Percentiles rank a stretch among this genome's conserved stretches.
Evolutionary conservation across 2,797 vertebrate species (phyloP).

Genomic region (Rhinella marina): DNA sequence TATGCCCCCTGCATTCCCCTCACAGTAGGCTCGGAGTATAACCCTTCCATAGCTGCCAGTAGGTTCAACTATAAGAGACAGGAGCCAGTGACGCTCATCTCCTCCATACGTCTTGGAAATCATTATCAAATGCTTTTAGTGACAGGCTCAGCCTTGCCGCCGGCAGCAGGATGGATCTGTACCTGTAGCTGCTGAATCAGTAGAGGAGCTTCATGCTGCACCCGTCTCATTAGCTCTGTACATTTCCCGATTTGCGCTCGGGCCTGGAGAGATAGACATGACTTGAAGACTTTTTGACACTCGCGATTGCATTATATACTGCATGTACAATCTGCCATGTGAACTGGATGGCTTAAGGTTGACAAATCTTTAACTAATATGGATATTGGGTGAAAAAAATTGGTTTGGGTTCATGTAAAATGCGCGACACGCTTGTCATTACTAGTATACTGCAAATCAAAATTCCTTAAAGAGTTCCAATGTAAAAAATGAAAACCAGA

Average conservation of each 20-base stretch:
- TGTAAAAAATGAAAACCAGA: too few species aligned
- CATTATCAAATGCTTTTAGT: background rate
- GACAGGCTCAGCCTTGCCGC: conserved; percentile 8
- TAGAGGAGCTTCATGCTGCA: background rate
- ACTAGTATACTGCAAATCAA: background rate
- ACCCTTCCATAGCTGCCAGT: background rate
- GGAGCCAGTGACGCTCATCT: background rate
- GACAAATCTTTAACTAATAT: conserved; percentile 4
- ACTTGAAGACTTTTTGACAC: conserved; percentile 12
- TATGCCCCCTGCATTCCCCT: background rate
- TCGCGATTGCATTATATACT: background rate
- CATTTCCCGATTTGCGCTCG: background rate
- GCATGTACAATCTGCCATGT: background rate
- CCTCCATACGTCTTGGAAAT: background rate
- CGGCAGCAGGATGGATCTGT: background rate
- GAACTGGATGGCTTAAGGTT: background rate
- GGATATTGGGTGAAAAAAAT: background rate
- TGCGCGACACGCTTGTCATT: background rate
- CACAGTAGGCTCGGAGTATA: background rate
- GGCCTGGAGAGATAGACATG: background rate
- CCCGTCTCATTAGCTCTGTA: conserved; percentile 10
- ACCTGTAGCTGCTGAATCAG: conserved; percentile 18
- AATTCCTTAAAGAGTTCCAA: background rate
- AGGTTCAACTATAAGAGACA: background rate
- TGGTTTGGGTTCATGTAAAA: background rate